Conservation (phyloP, 2,888 invertebrate species). For the Acrobasis repandana region DNA sequence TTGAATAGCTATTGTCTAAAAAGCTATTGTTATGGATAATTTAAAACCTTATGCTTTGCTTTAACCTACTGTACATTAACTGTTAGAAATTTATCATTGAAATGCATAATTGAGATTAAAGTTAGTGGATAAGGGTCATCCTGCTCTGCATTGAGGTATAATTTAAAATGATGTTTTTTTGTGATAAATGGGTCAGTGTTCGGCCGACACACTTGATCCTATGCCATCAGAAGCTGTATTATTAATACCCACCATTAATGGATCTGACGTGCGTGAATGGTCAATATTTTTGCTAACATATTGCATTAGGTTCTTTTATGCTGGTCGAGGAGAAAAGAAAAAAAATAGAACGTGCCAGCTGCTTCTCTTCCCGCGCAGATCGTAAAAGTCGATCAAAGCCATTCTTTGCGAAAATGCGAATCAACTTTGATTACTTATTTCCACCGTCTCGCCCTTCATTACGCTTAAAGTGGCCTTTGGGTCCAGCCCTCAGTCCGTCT, state of each 20-base stretch:
- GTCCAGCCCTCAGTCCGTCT: too few relatives aligned
- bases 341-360: too few relatives aligned
- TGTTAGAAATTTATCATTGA: constrained; percentile 51
- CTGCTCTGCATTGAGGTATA: constrained; percentile 17
- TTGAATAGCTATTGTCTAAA: too few relatives aligned
- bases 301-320: too few relatives aligned
- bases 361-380: too few relatives aligned
- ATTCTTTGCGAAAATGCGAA: too few relatives aligned
- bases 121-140: constrained; percentile 25
- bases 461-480: too few relatives aligned
- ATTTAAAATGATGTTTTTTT: constrained; percentile 19
- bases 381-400: too few relatives aligned
- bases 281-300: neutral
- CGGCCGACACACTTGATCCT: neutral
- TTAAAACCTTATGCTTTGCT: neutral
- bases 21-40: too few relatives aligned
- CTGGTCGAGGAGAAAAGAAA: too few relatives aligned
- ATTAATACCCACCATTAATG: neutral
- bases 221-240: neutral
- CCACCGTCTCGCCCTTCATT: too few relatives aligned
- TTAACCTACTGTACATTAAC: neutral
- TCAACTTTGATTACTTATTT: too few relatives aligned
- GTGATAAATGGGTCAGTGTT: neutral
- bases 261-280: neutral
- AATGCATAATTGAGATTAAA: constrained; percentile 55